Evolutionary conservation across 2,797 vertebrate species (phyloP).

Genomic region (Pseudochaenichthys georgianus): DNA sequence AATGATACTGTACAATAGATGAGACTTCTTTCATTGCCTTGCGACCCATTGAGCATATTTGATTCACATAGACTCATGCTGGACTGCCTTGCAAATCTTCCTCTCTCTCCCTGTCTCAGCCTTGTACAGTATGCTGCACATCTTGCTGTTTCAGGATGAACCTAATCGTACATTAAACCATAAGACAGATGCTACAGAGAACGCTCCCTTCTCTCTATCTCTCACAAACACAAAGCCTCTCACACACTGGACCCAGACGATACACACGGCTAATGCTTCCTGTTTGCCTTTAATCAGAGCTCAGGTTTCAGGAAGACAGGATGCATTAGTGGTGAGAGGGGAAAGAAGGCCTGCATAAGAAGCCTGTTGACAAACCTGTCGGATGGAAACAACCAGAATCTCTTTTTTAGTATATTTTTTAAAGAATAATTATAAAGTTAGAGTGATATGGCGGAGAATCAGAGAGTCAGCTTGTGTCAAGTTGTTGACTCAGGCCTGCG

Average conservation of each 20-base stretch:
- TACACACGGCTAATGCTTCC: constrained; percentile 77
- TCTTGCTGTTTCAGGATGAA: constrained; percentile 51
- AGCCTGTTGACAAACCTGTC: constrained; percentile 62
- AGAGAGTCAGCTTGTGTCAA: constrained; percentile 1
- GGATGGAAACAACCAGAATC: constrained; percentile 32
- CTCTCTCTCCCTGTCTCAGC: constrained; percentile 20
- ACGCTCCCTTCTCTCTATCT: constrained; percentile 39
- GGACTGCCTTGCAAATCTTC: constrained; percentile 27
- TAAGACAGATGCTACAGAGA: constrained; percentile 62
- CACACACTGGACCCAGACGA: constrained; percentile 44
- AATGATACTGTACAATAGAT: constrained; percentile 35
- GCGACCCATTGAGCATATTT: constrained; percentile 38
- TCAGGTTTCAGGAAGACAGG: constrained; percentile 87
- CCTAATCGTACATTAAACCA: constrained; percentile 64
- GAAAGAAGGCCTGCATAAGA: constrained; percentile 58
- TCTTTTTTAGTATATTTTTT: constrained; percentile 33
- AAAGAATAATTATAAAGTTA: constrained; percentile 4
- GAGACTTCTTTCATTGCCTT: constrained; percentile 35
- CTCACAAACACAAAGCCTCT: constrained; percentile 45
- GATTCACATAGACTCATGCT: constrained; percentile 4
- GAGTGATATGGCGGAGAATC: constrained; percentile 13
- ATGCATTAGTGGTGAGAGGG: constrained; percentile 74
- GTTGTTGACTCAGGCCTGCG: neutral
- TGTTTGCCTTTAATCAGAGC: constrained; percentile 77
- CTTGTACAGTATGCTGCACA: neutral